Percentiles rank a stretch among this genome's conserved stretches.
Evolutionary conservation across 2,113 vertebrate species (phyloP).

Genomic region (Peucedramus taeniatus): DNA sequence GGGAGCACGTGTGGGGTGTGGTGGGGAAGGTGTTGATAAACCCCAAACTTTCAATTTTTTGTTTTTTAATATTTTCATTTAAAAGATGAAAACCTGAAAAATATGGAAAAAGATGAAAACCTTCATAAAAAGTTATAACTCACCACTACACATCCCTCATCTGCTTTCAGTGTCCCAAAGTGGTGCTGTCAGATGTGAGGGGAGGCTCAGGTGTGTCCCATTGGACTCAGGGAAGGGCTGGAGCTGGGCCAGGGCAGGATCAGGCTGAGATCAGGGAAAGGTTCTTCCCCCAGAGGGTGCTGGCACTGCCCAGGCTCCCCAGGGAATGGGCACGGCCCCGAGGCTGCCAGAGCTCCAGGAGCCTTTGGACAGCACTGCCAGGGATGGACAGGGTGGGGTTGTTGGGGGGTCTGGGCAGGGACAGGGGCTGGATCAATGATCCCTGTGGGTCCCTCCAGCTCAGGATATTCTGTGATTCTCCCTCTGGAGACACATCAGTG

Average conservation of each 20-base stretch:
- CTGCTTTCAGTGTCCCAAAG: not conserved
- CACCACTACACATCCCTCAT: not conserved
- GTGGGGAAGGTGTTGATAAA: not conserved
- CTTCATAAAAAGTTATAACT: not conserved
- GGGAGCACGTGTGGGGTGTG: not conserved
- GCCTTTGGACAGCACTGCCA: not conserved
- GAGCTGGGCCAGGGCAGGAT: not conserved
- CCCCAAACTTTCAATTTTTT: not conserved
- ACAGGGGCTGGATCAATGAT: accelerated
- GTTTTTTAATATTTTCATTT: not conserved
- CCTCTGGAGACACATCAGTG: not conserved
- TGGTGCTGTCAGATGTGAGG: not conserved
- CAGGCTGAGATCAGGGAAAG: not conserved
- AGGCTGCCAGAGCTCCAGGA: not conserved
- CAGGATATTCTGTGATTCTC: not conserved
- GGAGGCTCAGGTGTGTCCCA: not conserved
- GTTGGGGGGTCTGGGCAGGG: not conserved
- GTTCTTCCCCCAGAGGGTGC: not conserved
- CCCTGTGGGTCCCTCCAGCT: accelerated
- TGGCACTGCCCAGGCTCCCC: not conserved
- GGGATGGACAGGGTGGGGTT: not conserved
- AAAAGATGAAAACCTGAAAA: no score
- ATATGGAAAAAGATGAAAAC: no score
- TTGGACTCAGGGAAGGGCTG: accelerated
- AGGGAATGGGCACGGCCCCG: not conserved